Evolutionary conservation across 2,888 invertebrate species (phyloP), one percentile per base, ranked within the genome.

Genomic region (Gibbula magus): DNA sequence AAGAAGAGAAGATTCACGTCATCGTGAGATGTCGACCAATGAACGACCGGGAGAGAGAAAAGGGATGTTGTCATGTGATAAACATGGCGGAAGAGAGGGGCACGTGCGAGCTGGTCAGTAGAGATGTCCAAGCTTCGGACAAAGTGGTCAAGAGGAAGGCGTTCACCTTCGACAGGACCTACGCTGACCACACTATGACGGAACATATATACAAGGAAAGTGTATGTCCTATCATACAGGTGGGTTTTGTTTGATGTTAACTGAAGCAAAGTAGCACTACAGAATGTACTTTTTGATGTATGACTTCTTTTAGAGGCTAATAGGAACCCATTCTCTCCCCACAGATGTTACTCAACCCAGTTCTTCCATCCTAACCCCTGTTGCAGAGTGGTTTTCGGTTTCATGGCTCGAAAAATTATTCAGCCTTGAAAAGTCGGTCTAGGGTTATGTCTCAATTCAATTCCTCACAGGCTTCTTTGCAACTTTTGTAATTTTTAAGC

Each of bases 11-110:
- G 25, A 29, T 61, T 25, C 25, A 61, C 13, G 61, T 61, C n/a
- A 61, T 61, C 2, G 61, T 61, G 18, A 61, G 61, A 61, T 61
- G 61, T 29, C 61, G 61, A 25, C 61, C 61, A 61, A 61, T 61
- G 61, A 61, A 29, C 61, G 61, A 61, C 16, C 29, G 29, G 29
- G 61, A 61, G 29, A 25, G 25, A 22, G 29, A 1, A 5, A 20
- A 29, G 29, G 61, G 61, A 0, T 61, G 61, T 61, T 8, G 29
- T 13, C 29, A 25, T 13, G 61, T 61, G 61, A 25, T 61, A 22
- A 22, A 25, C 61, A 61, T 61, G 25, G 61, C 20, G 25, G 61
- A 22, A 22, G 29, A 22, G 7, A 29, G 25, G n/a, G 61, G 61
- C 13, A 29, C 61, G 22, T 61, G 61, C 25, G 13, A 16, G 10